Percentiles rank a stretch among this genome's conserved stretches.
Evolutionary conservation across 2,797 vertebrate genomes (phyloP).

Genomic region (Falco biarmicus): DNA sequence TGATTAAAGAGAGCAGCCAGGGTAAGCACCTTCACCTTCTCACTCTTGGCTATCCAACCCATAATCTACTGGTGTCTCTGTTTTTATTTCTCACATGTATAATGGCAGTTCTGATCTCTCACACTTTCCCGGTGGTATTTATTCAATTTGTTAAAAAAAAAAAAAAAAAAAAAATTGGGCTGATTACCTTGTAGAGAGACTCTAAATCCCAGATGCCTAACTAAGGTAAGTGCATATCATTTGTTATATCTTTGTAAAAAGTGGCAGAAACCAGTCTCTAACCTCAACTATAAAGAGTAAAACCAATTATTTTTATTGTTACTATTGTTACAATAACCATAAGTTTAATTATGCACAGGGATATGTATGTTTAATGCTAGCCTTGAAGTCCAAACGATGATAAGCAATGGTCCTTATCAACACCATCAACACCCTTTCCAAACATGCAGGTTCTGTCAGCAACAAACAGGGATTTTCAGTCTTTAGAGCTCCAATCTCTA

Average conservation of each 20-base stretch:
- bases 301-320: neutral
- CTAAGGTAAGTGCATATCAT: neutral
- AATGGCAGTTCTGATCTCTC: neutral
- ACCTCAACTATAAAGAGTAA: neutral
- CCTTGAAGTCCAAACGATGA: neutral
- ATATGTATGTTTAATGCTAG: neutral
- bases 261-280: neutral
- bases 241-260: neutral
- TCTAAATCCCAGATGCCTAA: neutral
- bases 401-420: neutral
- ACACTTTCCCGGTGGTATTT: accelerated
- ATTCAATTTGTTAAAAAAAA: neutral
- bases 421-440: neutral
- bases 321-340: neutral
- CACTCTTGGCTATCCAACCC: neutral
- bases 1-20: neutral
- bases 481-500: neutral
- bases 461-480: neutral
- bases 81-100: neutral
- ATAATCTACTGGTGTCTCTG: conserved; percentile 13
- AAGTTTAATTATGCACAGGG: neutral
- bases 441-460: neutral
- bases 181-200: neutral
- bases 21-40: neutral
- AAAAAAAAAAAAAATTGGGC: neutral